A percentile compares a stretch with the other conserved stretches of the same genome.
Conservation (phyloP, 2,888 invertebrate species). For the Galerucella calmariensis region DNA sequence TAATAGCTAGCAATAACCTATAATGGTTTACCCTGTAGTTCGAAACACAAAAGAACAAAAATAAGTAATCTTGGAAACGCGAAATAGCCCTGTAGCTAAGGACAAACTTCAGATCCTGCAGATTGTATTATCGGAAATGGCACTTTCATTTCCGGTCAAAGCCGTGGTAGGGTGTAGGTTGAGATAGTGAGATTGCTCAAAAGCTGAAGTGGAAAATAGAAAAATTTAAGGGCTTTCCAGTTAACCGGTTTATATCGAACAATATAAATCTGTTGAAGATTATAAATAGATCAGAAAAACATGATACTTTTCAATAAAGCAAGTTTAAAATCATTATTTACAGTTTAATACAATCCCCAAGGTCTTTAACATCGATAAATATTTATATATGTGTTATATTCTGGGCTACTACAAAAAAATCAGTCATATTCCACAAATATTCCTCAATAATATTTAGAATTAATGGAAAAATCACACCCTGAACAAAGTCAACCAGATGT, state of each 20-base stretch:
- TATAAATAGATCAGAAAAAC: neutral
- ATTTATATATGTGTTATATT: no score
- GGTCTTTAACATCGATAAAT: no score
- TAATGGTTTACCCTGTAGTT: neutral
- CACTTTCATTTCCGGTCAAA: conserved; percentile 24
- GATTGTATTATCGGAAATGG: conserved; percentile 23
- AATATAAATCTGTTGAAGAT: conserved; percentile 3
- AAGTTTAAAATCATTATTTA: no score
- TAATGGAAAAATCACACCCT: no score
- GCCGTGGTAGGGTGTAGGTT: conserved; percentile 13
- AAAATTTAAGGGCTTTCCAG: neutral
- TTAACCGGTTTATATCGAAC: conserved; percentile 4
- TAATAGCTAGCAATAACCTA: conserved; percentile 26
- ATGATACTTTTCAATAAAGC: neutral
- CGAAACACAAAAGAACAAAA: conserved; percentile 2
- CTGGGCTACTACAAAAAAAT: no score
- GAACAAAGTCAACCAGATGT: neutral
- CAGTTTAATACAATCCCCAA: no score
- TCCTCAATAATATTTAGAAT: no score
- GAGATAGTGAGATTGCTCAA: conserved; percentile 24
- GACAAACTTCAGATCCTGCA: conserved; percentile 17
- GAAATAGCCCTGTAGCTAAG: conserved; percentile 12
- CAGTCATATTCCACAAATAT: no score
- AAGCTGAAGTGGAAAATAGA: conserved; percentile 16
- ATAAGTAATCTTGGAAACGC: conserved; percentile 1